Percentiles rank a stretch among this genome's conserved stretches.
Conservation (phyloP, 2,888 invertebrate species). For the Drosophila meridiana region DNA sequence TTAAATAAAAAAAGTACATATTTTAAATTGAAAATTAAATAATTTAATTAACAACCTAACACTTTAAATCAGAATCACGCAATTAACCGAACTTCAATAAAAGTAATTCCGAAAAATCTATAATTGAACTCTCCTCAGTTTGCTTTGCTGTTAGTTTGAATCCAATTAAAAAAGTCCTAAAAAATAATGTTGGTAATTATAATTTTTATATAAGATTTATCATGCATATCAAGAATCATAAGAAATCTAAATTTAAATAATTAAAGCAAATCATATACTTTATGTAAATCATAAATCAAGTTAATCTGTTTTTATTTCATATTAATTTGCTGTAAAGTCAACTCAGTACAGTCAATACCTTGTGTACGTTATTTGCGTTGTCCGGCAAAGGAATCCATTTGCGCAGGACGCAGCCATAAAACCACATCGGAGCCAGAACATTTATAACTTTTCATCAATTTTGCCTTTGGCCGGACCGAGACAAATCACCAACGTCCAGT, state of each 20-base stretch:
- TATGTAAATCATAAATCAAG: too few relatives aligned
- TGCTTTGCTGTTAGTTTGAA: too few relatives aligned
- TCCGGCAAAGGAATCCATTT: background rate
- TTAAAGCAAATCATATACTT: background rate
- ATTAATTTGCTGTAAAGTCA: background rate
- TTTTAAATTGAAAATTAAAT: too few relatives aligned
- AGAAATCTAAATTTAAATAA: background rate
- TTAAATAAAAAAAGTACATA: too few relatives aligned
- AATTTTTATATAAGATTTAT: too few relatives aligned
- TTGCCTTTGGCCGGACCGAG: slow-evolving; percentile 21
- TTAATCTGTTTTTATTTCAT: background rate
- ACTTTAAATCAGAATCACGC: too few relatives aligned
- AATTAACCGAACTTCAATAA: too few relatives aligned
- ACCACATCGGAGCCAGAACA: slow-evolving; percentile 18
- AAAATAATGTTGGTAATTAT: too few relatives aligned
- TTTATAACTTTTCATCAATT: slow-evolving; percentile 25
- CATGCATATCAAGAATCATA: background rate
- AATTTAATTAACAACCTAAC: too few relatives aligned
- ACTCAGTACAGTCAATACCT: background rate
- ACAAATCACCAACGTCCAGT: slow-evolving; percentile 42
- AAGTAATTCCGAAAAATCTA: too few relatives aligned
- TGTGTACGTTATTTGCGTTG: background rate
- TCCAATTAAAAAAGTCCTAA: too few relatives aligned
- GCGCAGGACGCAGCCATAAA: slow-evolving; percentile 21
- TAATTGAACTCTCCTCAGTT: too few relatives aligned